Evolutionary conservation across 2,797 vertebrate species (phyloP), one percentile per base, ranked within the genome.

Genomic region (Amblyraja radiata): DNA sequence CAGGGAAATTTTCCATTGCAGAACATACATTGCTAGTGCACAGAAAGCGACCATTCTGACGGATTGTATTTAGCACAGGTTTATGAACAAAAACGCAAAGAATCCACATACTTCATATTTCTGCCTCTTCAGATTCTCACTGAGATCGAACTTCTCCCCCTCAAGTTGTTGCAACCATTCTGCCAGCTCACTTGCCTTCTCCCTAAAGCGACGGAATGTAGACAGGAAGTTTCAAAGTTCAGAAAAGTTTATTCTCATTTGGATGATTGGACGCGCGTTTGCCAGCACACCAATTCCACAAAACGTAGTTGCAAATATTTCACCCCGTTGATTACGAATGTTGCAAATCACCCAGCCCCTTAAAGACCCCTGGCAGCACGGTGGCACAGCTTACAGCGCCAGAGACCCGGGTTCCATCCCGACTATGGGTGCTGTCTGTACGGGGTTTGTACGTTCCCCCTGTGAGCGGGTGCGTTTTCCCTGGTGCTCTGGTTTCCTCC

Each of bases 141-240:
- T 94, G 28, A 97, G 94, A 93, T 97, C 96, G 23, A 97, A 97
- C 96, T 97, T 97, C 94, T 97, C 96, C 0, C 95, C 95, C 1
- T 97, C 96, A 58, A 97, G 96, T 95, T 97, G 96, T 92, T 95
- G 86, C 84, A 97, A 96, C 96, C 96, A 97, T 94, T 95, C 94
- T 95, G 96, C 97, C 58, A 97, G 96, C 46, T 97, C 97, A 73
- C 95, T 95, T 0, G 95, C 96, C 95, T 97, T 97, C 94, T 97
- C 97, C 39, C 90, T 92, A 76, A 54, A 76, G 65, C 18, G 32
- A 92, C 73, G n/a, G 23, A 92, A 13, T 54, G 3, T 28, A 58
- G n/a, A 90, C 39, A 21, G n/a, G 18, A 23, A 10, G 36, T 73
- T 25, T 54, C 36, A 25, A 54, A 54, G 46, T 54, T 54, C 46